Evolutionary conservation across 1,140 invertebrate species (phyloP), one percentile per base, ranked within the genome.

Genomic region (Penaeus japonicus): DNA sequence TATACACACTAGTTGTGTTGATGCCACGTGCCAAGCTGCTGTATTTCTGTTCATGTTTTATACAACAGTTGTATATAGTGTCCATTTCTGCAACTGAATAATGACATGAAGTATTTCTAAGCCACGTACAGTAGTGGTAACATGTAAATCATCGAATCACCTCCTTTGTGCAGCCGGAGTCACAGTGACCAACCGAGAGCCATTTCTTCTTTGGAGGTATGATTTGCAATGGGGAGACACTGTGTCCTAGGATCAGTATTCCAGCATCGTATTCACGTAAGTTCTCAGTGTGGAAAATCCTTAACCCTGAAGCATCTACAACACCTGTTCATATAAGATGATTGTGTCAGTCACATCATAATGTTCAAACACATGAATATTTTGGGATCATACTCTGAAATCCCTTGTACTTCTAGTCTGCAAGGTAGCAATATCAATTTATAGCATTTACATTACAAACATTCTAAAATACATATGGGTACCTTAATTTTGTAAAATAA

Each of bases 211-310:
- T 93, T 0, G 96, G 96, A 1, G 97, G 97, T 30, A 98, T 95
- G 2, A 97, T 94, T 91, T 98, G 96, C 3, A 97, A 93, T 0
- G 96, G 95, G 15, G 95, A 96, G 2, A 97, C 95, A 0, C 96
- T 95, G 10, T 98, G 95, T 4, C 97, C 97, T 39, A 96, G 95
- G 5, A 96, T 95, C 7, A 98, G 93, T 39, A 97, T 95, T 4
- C 89, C 89, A 20, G 89, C 77, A 35, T 90, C 89, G 77, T 59
- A 20, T 12, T 12, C 7, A 77, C 95, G 93, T 89, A 95, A 92
- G 85, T 94, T 93, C 85, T 94, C 93, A 15, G 95, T 95, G 92
- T 95, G 95, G 91, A 94, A 94, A 85, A 96, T 92, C 92, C 95
- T 93, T 80, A 96, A 92, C 12, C 95, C 95, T 24, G 95, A 95